These are phyloP conservation scores for Parazoanthus darwini DNA, from an alignment of 92 coral and sea anemone genomes.

Conservation along the genomic window DNA sequence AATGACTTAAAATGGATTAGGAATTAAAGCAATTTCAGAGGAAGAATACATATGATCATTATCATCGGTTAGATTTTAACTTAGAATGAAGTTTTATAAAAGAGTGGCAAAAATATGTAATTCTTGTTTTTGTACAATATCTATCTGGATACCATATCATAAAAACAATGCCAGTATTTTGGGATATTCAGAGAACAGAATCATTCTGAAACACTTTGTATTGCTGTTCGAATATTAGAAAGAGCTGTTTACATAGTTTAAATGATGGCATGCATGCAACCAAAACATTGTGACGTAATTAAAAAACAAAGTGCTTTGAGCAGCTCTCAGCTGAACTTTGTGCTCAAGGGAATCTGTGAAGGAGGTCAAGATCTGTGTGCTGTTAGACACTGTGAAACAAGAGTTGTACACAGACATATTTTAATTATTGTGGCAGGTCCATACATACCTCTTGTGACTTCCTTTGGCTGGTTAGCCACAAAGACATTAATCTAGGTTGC, in stretches of 20 bases:
- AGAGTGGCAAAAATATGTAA: background rate
- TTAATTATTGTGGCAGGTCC: background rate
- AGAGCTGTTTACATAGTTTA: constrained; percentile 4
- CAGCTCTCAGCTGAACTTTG: constrained; percentile 4
- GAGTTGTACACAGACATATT: too few relatives aligned
- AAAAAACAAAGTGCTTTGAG: background rate
- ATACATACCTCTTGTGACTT: background rate
- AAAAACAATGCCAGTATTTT: background rate
- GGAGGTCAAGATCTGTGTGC: background rate
- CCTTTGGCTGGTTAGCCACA: background rate
- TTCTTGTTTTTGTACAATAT: too few relatives aligned
- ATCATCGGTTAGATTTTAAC: background rate
- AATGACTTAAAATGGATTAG: too few relatives aligned
- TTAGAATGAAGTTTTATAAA: too few relatives aligned
- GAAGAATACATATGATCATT: too few relatives aligned
- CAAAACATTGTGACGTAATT: constrained; percentile 11
- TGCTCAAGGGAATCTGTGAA: background rate
- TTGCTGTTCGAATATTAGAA: background rate
- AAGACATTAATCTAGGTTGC: background rate
- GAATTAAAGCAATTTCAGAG: background rate
- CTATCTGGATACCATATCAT: background rate
- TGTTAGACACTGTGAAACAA: background rate
- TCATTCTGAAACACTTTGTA: background rate
- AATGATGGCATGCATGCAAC: constrained; percentile 15
- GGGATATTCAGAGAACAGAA: background rate